Evolutionary conservation across 2,888 invertebrate species (phyloP), one percentile per base, ranked within the genome.

Genomic region (Scelioninae gen. 1): DNA sequence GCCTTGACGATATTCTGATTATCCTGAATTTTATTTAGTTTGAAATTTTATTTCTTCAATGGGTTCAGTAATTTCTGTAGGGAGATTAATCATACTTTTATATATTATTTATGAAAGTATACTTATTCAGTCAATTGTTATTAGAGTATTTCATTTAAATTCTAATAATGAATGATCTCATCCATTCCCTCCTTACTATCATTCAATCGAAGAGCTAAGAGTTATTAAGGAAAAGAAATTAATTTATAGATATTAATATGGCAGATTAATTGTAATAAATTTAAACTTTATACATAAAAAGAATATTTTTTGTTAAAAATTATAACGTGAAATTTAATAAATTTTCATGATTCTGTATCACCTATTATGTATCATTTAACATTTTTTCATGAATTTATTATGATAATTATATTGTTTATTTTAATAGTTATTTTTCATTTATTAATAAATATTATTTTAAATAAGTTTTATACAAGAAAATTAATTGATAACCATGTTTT

Each of bases 1-100:
- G n/a, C 96, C 96, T 58, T 96, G 96, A 74, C 96, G 96, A 81
- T 96, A 96, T 65, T 95, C 95, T 3, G 95, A 96, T 91, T 96
- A 95, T 68, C 95, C 95, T 0, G 95, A 96, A 92, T 93, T 93
- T 23, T 95, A 94, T 88, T 93, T 94, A 84, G 90, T 93, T 71
- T 96, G 95, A 95, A 96, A 96, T 94, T 90, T 94, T 85, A 88
- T 95, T 79, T 95, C 95, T 31, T 95, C 95, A 6, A 93, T 95
- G 90, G 95, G 95, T n/a, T 95, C 95, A 38, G 92, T 94, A 87
- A 94, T 95, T 89, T 95, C 95, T 0, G 88, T 95, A 84, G 87
- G 94, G 88, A 93, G 94, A 83, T 93, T 94, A 87, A 89, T 95
- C 91, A 91, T 94, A 83, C 94, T 95, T 88, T 92, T 95, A 90